Evolutionary conservation across 30 jellyfish, hydroid and myxozoan genomes (phyloP), one percentile per base, ranked within the genome.

Genomic region (Haliclystus octoradiatus): DNA sequence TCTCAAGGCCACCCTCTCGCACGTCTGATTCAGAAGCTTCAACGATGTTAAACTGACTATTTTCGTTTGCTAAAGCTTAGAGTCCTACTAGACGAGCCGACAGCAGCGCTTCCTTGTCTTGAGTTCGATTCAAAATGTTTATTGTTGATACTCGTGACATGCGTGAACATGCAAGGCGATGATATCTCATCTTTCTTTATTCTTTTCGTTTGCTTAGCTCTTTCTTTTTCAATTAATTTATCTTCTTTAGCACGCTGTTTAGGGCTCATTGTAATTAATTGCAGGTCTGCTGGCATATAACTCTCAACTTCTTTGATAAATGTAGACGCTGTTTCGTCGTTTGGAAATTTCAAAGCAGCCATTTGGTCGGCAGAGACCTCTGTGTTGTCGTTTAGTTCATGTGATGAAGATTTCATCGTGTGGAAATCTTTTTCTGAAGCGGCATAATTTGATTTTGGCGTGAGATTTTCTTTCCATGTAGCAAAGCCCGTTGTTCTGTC

Each of bases 401-500:
- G 78, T 22, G 81, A 75, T 22, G 62, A 47, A 69, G 79, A 46
- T 32, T 74, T 85, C 62, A 85, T 28, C 50, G 94, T 79, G 50
- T 85, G 96, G 40, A 85, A 85, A 49, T 85, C 79, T 49, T 82
- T 66, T 62, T 85, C 94, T 46, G 92, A 46, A 52, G 93, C 64
- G 73, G 74, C 79, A 65, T 85, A 85, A 1, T 85, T 81, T 1
- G 96, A 85, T 1, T 32, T 40, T 40, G 73, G 85, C 2, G 80
- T 63, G 23, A 85, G 25, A 65, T 65, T 72, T 74, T 85, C 96
- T 61, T 94, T 60, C 96, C 96, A 85, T 9, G 79, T 66, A 2
- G 94, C 96, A 63, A 85, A 85, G n/a, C 96, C 94, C 46, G 93
- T 79, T 3, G 51, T 49, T 33, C 94, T 69, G 62, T 85, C 96